Evolutionary conservation across 1,140 invertebrate species (phyloP).

Genomic region (Drosophila funebris): DNA sequence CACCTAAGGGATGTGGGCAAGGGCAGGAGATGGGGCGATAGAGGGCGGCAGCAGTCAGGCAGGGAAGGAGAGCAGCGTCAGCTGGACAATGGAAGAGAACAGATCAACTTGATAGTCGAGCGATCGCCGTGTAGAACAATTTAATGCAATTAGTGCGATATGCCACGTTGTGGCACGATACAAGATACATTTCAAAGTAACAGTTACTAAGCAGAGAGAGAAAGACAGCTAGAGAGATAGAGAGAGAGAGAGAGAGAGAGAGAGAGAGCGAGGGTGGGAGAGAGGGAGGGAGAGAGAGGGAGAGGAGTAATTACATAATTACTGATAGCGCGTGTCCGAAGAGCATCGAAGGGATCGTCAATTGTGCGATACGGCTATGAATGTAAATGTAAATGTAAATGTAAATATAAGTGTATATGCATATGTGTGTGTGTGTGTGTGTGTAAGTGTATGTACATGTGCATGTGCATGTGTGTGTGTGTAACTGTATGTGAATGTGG

Average conservation of each 20-base stretch:
- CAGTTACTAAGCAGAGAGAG: background rate
- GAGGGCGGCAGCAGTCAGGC: background rate
- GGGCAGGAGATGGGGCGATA: background rate
- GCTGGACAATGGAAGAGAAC: too few species aligned
- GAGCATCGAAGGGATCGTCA: background rate
- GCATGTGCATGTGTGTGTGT: too few species aligned
- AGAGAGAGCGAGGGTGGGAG: too few species aligned
- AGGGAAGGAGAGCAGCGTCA: conserved; percentile 47
- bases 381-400: background rate
- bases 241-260: background rate
- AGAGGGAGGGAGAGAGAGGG: background rate
- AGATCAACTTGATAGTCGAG: conserved; percentile 8
- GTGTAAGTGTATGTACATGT: too few species aligned
- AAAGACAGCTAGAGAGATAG: too few species aligned
- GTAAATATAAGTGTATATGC: background rate
- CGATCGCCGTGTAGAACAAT: conserved; percentile 67
- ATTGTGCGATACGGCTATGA: background rate
- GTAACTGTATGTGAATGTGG: conserved; percentile 19
- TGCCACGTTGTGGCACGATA: conserved; percentile 25
- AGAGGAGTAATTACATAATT: conserved; percentile 69
- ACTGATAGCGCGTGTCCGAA: conserved; percentile 67
- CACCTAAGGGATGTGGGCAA: conserved; percentile 5
- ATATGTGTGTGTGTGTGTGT: too few species aligned
- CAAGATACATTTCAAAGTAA: background rate
- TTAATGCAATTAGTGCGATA: conserved; percentile 80